Conservation (phyloP, 2,113 vertebrate genomes). For the Eubucco bourcierii region DNA sequence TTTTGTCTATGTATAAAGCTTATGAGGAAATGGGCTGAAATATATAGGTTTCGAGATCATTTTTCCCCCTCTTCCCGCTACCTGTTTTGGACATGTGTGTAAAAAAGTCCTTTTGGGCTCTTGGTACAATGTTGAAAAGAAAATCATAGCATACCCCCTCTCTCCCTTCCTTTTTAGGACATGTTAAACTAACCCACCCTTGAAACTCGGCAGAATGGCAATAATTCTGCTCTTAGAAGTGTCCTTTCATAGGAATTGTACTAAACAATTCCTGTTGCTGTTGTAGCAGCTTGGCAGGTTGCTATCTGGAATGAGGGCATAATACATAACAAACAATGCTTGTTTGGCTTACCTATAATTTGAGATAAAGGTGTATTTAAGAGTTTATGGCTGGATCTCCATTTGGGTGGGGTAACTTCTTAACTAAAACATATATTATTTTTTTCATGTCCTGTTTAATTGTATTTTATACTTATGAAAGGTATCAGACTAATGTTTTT, state of each 20-base stretch:
- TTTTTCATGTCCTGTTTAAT: background rate
- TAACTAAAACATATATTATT: background rate
- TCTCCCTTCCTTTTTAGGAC: conserved; percentile 28
- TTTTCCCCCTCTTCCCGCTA: background rate
- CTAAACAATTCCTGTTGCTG: background rate
- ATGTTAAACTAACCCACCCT: background rate
- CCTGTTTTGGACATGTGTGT: background rate
- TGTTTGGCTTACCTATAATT: background rate
- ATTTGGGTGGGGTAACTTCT: background rate
- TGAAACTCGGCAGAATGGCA: background rate
- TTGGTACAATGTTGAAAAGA: background rate
- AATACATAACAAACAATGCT: background rate
- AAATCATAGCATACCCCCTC: background rate
- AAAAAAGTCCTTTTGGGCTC: background rate
- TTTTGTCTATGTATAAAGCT: background rate
- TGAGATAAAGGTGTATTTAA: background rate
- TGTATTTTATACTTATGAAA: background rate
- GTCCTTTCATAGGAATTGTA: background rate
- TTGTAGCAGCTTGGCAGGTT: background rate
- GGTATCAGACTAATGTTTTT: background rate
- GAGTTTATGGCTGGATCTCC: background rate
- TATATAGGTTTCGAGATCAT: background rate
- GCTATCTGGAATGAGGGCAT: background rate
- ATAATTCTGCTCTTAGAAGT: background rate
- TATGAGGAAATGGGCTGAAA: background rate